Percentiles rank a stretch among this genome's conserved stretches.
Conservation (phyloP, 2,797 vertebrate species). For the Parotocinclus haroldoi region DNA sequence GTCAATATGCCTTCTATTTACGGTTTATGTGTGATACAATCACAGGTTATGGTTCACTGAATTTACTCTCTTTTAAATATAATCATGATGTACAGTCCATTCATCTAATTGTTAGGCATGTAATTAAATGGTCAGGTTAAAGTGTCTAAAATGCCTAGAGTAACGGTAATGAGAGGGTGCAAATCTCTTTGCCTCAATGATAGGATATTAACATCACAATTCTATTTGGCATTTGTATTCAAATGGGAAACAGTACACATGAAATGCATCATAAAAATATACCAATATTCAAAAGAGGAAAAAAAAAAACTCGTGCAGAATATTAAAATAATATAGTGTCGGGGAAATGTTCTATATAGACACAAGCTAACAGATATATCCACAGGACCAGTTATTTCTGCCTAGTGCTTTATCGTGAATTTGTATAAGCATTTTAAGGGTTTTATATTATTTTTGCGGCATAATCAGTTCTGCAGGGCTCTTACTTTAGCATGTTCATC, state of each 20-base stretch:
- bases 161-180: constrained; percentile 35
- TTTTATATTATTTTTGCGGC: too few relatives aligned
- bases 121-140: constrained; percentile 49
- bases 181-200: constrained; percentile 47
- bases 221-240: constrained; percentile 41
- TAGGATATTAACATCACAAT: constrained; percentile 49
- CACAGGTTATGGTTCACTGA: constrained; percentile 53
- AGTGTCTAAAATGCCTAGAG: constrained; percentile 33
- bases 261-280: constrained; percentile 35
- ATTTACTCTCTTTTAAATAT: constrained; percentile 55
- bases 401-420: too few relatives aligned
- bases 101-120: constrained; percentile 47
- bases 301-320: background rate
- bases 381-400: too few relatives aligned
- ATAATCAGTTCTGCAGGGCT: too few relatives aligned
- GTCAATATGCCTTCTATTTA: constrained; percentile 52
- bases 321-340: background rate
- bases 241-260: constrained; percentile 28
- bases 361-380: too few relatives aligned
- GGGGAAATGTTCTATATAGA: too few relatives aligned
- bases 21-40: constrained; percentile 52
- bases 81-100: constrained; percentile 49
- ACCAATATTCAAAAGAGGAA: constrained; percentile 19
- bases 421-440: too few relatives aligned
- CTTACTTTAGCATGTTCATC: background rate